These are phyloP conservation scores for Neodon shergylaensis DNA, from an alignment of 2,113 vertebrate species.

Conservation along the genomic window DNA sequence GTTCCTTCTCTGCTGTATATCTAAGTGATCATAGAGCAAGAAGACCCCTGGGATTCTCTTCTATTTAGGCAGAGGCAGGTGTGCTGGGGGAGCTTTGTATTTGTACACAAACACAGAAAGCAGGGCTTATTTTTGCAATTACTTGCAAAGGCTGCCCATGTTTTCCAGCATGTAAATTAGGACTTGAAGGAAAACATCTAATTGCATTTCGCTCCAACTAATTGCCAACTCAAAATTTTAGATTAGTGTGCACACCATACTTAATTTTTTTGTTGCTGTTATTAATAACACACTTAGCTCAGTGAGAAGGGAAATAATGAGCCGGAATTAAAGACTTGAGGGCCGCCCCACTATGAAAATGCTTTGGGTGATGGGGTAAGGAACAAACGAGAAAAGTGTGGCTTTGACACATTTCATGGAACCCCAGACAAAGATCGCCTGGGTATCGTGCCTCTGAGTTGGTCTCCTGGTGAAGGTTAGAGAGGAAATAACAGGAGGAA, in stretches of 20 bases:
- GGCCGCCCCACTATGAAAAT: constrained; percentile 38
- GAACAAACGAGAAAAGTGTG: constrained; percentile 38
- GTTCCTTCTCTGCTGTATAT: constrained; percentile 62
- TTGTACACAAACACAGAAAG: constrained; percentile 75
- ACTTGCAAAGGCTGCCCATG: constrained; percentile 74
- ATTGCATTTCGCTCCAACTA: constrained; percentile 81
- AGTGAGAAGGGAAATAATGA: constrained; percentile 60
- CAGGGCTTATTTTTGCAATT: constrained; percentile 79
- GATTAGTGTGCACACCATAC: constrained; percentile 77
- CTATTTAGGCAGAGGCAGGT: constrained; percentile 78
- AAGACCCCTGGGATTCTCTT: constrained; percentile 72
- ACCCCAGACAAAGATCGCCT: constrained; percentile 44
- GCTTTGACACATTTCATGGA: too few relatives aligned
- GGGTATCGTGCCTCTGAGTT: constrained; percentile 14
- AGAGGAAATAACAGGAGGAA: constrained; percentile 28
- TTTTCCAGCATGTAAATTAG: constrained; percentile 82
- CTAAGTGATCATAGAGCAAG: constrained; percentile 71
- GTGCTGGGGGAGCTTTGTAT: constrained; percentile 69
- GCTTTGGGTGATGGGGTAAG: neutral
- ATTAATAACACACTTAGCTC: constrained; percentile 73
- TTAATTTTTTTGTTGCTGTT: constrained; percentile 69
- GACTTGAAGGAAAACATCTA: constrained; percentile 81
- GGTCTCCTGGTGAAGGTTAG: constrained; percentile 59
- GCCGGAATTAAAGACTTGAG: constrained; percentile 55
- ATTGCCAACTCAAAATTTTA: constrained; percentile 82